Evolutionary conservation across 2,888 invertebrate species (phyloP).

Genomic region (Pediacus dermestoides): DNA sequence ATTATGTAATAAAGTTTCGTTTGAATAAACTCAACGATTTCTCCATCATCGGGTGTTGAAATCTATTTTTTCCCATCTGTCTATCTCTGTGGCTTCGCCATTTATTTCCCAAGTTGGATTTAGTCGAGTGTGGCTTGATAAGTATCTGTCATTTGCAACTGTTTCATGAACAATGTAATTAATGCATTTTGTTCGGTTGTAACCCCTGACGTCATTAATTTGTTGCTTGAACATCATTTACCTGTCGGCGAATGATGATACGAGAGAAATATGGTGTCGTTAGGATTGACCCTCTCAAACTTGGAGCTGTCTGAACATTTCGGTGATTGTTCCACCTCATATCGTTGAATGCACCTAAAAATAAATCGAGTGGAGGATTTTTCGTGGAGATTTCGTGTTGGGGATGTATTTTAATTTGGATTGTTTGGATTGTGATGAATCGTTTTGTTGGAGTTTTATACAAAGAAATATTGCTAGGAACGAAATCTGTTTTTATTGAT

Average conservation of each 20-base stretch:
- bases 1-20: too few relatives aligned
- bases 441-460: too few relatives aligned
- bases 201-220: slow-evolving; percentile 14
- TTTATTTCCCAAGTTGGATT: too few relatives aligned
- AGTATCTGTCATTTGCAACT: slow-evolving; percentile 13
- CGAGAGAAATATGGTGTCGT: slow-evolving; percentile 37
- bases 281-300: slow-evolving; percentile 28
- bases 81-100: too few relatives aligned
- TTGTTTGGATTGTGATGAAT: too few relatives aligned
- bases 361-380: slow-evolving; percentile 9
- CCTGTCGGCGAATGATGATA: slow-evolving; percentile 36
- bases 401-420: too few relatives aligned
- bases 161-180: slow-evolving; percentile 14
- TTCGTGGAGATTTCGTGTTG: too few relatives aligned
- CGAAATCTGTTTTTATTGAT: too few relatives aligned
- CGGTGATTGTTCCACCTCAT: slow-evolving; percentile 34
- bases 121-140: not conserved
- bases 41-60: too few relatives aligned
- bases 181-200: slow-evolving; percentile 17
- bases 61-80: too few relatives aligned
- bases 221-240: slow-evolving; percentile 22
- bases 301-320: slow-evolving; percentile 17
- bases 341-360: slow-evolving; percentile 35
- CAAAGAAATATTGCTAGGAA: too few relatives aligned
- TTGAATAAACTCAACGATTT: too few relatives aligned